A percentile compares a stretch with the other conserved stretches of the same genome.
phyloP scores from a whole-genome alignment of 2,113 vertebrate species.

The Oreotragus oreotragus region DNA sequence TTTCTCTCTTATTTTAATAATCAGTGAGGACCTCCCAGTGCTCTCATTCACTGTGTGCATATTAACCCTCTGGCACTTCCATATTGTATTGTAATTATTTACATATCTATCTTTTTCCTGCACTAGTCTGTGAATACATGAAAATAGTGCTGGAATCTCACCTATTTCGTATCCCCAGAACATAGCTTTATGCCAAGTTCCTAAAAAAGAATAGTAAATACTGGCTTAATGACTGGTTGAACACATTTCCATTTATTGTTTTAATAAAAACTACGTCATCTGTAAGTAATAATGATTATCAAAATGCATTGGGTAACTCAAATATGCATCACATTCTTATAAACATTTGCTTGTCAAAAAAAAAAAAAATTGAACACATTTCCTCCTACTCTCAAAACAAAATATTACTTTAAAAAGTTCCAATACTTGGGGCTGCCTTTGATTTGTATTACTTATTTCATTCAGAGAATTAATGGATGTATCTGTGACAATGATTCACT shows the following conservation, averaged over 20 bases:
- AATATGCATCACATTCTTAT: not conserved
- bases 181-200: not conserved
- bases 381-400: slow-evolving; percentile 1
- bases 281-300: not conserved
- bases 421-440: not conserved
- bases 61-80: not conserved
- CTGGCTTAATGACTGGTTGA: not conserved
- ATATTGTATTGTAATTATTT: not conserved
- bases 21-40: no score
- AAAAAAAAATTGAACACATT: not conserved
- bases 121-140: not conserved
- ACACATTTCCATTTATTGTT: slow-evolving; percentile 2
- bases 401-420: not conserved
- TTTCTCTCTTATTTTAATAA: not conserved
- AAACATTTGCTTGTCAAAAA: not conserved
- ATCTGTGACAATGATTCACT: not conserved
- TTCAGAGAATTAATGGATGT: not conserved
- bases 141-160: not conserved
- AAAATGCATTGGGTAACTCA: not conserved
- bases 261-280: slow-evolving; percentile 30
- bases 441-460: not conserved
- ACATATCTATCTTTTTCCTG: not conserved
- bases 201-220: not conserved
- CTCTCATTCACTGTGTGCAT: not conserved
- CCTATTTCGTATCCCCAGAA: not conserved